Evolutionary conservation across 2,113 vertebrate species (phyloP), one percentile per base, ranked within the genome.

Genomic region (Antechinus flavipes): DNA sequence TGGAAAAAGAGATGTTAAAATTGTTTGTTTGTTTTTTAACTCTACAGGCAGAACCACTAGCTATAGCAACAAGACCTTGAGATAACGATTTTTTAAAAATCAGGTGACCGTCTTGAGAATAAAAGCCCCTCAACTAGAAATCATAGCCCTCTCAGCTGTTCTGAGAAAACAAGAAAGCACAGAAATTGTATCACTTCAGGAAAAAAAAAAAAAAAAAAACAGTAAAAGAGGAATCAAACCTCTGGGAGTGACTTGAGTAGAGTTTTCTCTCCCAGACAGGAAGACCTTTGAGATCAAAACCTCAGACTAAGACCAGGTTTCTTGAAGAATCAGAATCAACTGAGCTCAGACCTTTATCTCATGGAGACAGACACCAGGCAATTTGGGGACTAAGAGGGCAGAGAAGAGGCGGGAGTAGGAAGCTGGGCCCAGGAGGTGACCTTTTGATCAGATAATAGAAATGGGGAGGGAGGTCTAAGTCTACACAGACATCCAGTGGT

Each of bases 41-140:
- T 52, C 50, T 52, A 52, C 50, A 52, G 7, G n/a, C 68, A 84
- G 11, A 91, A 53, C 7, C 52, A 53, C 46, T 56, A 54, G 26
- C 25, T 89, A 22, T 42, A 54, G 35, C 9, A 42, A 10, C 24
- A 16, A 1, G 0, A 11, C 50, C 0, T 1, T 50, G 16, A 1
- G 10, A 0, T 54, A 61, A 23, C 7, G 25, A 61, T 47, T 26
- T 47, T 30, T 35, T 19, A 12, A 8, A 24, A 54, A 94, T 90
- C 35, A 53, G 24, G n/a, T 9, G 49, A 42, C 2, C 11, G 0
- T 9, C 2, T 2, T 3, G 27, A 7, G 16, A 16, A 30, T 0
- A 2, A 25, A 94, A 8, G 16, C 35, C 0, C n/a, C 35, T 0
- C n/a, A 23, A 8, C 68, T 16, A 84, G 6, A 58, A 5, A 4